Evolutionary conservation across 92 coral and sea anemone genomes (phyloP), one percentile per base, ranked within the genome.

Genomic region (Siderastrea siderea): DNA sequence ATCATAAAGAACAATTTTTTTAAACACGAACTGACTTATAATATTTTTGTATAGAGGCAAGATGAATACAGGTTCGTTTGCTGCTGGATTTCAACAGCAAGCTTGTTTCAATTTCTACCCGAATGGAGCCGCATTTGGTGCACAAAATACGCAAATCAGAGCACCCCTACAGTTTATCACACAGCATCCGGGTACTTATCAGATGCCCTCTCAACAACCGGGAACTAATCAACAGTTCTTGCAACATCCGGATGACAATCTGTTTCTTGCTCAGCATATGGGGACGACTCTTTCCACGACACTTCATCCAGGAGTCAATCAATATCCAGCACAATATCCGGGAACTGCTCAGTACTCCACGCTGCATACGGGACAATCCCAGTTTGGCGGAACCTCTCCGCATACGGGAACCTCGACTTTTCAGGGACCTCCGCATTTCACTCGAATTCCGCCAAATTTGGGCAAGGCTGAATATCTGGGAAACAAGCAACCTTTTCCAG

Each of bases 341-440:
- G 83, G 59, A 78, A 62, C 43, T 78, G 8, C 46, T 11, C 15
- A 48, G 43, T 17, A 4, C 83, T 13, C 60, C 26, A 62, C 50
- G 13, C n/a, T 53, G 26, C 49, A 38, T 68, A 75, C 16, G 72
- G 73, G 61, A 65, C 62, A 48, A 51, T 45, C 3, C 44, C 84
- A 38, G 60, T 50, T 50, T 66, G 74, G 74, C 50, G 58, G 49
- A 50, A 43, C 47, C 52, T 10, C 45, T 55, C 83, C 49, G 60
- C 7, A 64, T 50, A 26, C 61, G 16, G 70, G 58, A 9, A 4
- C 73, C 55, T 55, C 55, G 11, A 7, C 55, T 16, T n/a, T 63
- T 79, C 69, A 45, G 26, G 69, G 70, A 47, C 54, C 65, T 77
- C 70, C 82, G 19, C 68, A 51, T 59, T 49, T 58, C n/a, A 46